These are phyloP conservation scores for Neodontobutis hainanensis DNA, from an alignment of 2,113 vertebrate genomes.

Conservation along the genomic window DNA sequence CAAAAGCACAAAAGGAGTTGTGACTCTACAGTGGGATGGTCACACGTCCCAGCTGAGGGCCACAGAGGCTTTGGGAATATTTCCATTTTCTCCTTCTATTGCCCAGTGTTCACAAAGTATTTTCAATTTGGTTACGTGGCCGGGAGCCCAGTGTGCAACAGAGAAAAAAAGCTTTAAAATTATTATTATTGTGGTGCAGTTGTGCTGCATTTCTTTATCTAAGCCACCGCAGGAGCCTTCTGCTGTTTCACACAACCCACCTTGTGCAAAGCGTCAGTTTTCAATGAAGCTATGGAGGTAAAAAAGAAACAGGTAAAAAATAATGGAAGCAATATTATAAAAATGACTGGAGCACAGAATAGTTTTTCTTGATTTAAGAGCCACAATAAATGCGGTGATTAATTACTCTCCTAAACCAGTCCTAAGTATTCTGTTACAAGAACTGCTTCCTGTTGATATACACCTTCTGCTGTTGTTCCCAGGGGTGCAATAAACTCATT, in stretches of 20 bases:
- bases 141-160: no score
- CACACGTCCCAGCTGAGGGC: no score
- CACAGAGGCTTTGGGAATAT: no score
- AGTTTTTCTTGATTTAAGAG: constrained; percentile 58
- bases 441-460: constrained; percentile 45
- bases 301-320: constrained; percentile 42
- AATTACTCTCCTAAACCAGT: constrained; percentile 43
- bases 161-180: background rate
- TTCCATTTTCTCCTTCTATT: no score
- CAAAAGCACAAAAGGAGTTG: no score
- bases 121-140: no score
- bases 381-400: constrained; percentile 50
- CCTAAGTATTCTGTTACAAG: constrained; percentile 42
- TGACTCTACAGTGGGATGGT: no score
- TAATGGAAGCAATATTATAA: constrained; percentile 58
- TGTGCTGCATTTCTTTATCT: constrained; percentile 42
- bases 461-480: constrained; percentile 43
- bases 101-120: no score
- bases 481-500: constrained; percentile 33
- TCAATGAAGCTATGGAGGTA: constrained; percentile 22
- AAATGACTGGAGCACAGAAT: constrained; percentile 51
- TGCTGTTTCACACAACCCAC: constrained; percentile 31
- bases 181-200: constrained; percentile 3
- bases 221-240: constrained; percentile 35
- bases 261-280: constrained; percentile 27